Evolutionary conservation across 2,113 vertebrate species (phyloP).

Genomic region (Setophaga coronata): DNA sequence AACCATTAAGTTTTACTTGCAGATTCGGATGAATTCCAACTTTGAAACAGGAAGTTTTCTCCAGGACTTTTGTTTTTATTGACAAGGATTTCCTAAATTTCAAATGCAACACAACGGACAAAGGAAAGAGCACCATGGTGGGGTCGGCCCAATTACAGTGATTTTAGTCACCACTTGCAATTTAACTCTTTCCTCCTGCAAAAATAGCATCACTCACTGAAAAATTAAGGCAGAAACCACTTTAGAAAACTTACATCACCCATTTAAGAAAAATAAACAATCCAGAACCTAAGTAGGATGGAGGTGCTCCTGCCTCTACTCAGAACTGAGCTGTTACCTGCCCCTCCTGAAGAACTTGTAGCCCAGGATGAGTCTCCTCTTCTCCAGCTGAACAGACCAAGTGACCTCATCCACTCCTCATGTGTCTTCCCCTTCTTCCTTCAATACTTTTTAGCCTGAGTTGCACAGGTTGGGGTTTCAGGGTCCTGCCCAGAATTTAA

Average conservation of each 20-base stretch:
- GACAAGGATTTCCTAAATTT: neutral
- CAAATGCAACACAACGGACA: rapidly evolving
- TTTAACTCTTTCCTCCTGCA: neutral
- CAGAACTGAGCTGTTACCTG: neutral
- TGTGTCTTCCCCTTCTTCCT: neutral
- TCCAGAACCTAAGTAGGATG: neutral
- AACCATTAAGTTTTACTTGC: neutral
- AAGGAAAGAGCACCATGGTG: rapidly evolving
- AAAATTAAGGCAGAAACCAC: neutral
- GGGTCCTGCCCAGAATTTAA: neutral
- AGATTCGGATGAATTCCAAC: neutral
- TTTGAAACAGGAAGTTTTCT: neutral
- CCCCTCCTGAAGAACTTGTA: neutral
- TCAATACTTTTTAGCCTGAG: rapidly evolving
- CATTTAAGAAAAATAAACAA: rapidly evolving
- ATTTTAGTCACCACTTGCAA: neutral
- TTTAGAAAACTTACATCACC: neutral
- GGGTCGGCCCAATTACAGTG: rapidly evolving
- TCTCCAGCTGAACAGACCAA: neutral
- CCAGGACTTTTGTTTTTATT: neutral
- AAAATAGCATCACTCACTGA: neutral
- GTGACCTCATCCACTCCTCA: rapidly evolving
- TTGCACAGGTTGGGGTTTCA: neutral
- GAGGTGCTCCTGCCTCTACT: neutral
- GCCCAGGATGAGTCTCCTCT: neutral